These are phyloP conservation scores for Anguilla anguilla DNA, from an alignment of 2,797 vertebrate species.

Conservation along the genomic window DNA sequence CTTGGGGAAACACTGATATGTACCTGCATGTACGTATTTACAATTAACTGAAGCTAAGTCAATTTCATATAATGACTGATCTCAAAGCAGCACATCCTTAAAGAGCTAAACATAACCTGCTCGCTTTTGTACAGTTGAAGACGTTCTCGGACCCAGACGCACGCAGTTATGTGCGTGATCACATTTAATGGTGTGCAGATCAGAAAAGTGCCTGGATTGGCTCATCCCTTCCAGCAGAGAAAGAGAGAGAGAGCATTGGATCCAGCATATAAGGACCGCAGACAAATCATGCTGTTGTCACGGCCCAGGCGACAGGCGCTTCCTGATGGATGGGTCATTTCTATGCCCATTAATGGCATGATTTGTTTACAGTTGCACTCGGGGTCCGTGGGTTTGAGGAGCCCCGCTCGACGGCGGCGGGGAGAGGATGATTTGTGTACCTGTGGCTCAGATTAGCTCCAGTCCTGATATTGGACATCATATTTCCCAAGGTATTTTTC, in stretches of 20 bases:
- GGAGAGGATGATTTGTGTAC: slow-evolving; percentile 61
- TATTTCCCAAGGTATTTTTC: slow-evolving; percentile 66
- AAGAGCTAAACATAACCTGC: too few species aligned
- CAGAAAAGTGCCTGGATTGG: slow-evolving; percentile 43
- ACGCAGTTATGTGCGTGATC: slow-evolving; percentile 32
- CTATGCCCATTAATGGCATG: slow-evolving; percentile 60
- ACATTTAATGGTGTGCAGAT: slow-evolving; percentile 52
- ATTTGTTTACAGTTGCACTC: slow-evolving; percentile 62
- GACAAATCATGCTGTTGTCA: slow-evolving; percentile 59
- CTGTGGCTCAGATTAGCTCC: slow-evolving; percentile 62
- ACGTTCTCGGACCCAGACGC: not conserved
- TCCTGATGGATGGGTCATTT: slow-evolving; percentile 61
- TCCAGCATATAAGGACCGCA: slow-evolving; percentile 49
- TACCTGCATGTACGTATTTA: not conserved
- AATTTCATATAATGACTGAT: not conserved
- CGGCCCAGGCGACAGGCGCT: slow-evolving; percentile 43
- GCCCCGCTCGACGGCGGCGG: slow-evolving; percentile 38
- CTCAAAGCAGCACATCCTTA: not conserved
- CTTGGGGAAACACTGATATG: not conserved
- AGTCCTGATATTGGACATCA: slow-evolving; percentile 62
- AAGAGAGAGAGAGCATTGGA: slow-evolving; percentile 39
- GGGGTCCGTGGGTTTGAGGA: slow-evolving; percentile 46
- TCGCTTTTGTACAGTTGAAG: not conserved
- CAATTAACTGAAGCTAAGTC: not conserved
- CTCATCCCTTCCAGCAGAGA: slow-evolving; percentile 40